These are phyloP conservation scores for Leptinotarsa lineolata DNA, from an alignment of 1,140 invertebrate species.

Conservation along the genomic window DNA sequence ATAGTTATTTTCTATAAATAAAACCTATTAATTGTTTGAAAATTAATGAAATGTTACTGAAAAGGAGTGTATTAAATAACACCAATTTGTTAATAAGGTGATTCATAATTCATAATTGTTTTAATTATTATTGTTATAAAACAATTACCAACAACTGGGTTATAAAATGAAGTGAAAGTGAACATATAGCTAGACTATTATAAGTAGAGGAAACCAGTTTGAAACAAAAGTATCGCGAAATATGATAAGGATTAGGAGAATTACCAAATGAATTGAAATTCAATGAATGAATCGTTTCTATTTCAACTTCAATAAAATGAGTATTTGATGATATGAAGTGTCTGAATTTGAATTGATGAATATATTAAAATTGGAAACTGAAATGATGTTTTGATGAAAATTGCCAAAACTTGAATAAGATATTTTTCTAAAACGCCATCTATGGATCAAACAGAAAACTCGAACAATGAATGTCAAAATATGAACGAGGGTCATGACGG, in stretches of 20 bases:
- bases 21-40: neutral
- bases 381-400: no score
- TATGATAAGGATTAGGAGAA: neutral
- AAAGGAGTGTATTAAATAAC: slow-evolving; percentile 7
- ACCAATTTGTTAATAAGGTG: slow-evolving; percentile 12
- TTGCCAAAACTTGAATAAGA: no score
- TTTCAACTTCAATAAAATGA: no score
- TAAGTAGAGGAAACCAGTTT: neutral
- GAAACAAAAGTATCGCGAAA: slow-evolving; percentile 15
- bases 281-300: no score
- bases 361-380: no score
- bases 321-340: no score
- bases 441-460: no score
- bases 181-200: slow-evolving; percentile 5
- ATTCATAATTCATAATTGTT: slow-evolving; percentile 12
- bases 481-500: no score
- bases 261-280: no score
- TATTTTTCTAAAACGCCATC: no score
- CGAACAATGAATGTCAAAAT: no score
- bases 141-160: slow-evolving; percentile 14
- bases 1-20: neutral
- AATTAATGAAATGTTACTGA: neutral
- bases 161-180: slow-evolving; percentile 20
- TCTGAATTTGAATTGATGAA: no score
- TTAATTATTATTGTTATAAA: slow-evolving; percentile 20